Evolutionary conservation across 2,888 invertebrate genomes (phyloP), one percentile per base, ranked within the genome.

Genomic region (Andrena minutula): DNA sequence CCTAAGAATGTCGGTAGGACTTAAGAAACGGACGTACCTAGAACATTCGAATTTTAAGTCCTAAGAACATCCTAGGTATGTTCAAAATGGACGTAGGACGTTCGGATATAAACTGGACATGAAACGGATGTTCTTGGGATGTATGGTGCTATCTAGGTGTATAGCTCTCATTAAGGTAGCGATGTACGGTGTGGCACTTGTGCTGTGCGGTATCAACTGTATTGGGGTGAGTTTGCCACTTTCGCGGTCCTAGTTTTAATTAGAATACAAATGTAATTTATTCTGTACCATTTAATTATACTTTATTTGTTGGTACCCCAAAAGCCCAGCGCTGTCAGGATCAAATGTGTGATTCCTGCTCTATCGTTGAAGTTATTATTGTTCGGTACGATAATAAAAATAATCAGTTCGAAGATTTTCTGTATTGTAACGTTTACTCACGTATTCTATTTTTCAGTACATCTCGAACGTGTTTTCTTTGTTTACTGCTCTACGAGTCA

Each of bases 391-490:
- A 6, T 5, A 53, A 47, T 16, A 7, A 26, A 1, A 20, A 8
- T n/a, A n/a, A 4, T 2, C 0, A 16, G 2, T 7, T n/a, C 20
- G 51, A 51, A 51, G 2, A 8, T 51, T 20, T 2, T 20, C 7
- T 2, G 8, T 51, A 51, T 20, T 51, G 6, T 20, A 51, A 20
- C 20, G 8, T 20, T 20, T 8, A 20, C 20, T 20, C 4, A 20
- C 16, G 16, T 10, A 64, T 4, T 60, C n/a, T 5, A 41, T 75
- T 23, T 75, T 71, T 56, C 28, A 89, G 88, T 89, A 83, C 47
- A 66, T 89, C 20, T 83, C 89, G 2, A 86, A 86, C 32, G 69
- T 82, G 5, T 74, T 85, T 41, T 86, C 89, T 0, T 73, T 81
- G 26, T 89, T 89, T 65, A 86, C 88, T 35, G 79, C 85, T 12